Evolutionary conservation across 2,113 vertebrate genomes (phyloP).

Genomic region (Otus sunia): DNA sequence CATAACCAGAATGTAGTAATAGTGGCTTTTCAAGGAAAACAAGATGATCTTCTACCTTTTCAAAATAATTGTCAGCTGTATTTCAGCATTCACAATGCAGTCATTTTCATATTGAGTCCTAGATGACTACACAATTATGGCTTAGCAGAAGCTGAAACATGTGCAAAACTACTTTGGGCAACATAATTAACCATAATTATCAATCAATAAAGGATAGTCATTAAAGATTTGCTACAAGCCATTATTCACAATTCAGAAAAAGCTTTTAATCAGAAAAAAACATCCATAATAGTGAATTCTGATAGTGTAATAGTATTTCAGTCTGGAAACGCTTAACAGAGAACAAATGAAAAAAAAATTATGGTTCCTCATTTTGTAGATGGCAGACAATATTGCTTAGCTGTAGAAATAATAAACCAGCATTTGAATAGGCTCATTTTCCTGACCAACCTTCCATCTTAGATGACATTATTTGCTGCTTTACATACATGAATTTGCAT

Average conservation of each 20-base stretch:
- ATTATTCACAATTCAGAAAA: conserved; percentile 5
- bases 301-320: neutral
- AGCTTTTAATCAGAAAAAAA: neutral
- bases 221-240: neutral
- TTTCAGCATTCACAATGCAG: neutral
- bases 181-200: conserved; percentile 3
- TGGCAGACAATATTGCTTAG: neutral
- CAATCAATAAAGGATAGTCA: neutral
- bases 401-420: neutral
- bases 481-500: neutral
- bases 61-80: neutral
- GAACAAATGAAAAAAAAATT: neutral
- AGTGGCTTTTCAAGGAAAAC: conserved; percentile 20
- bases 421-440: neutral
- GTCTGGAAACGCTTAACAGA: neutral
- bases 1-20: neutral
- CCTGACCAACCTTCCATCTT: neutral
- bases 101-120: neutral
- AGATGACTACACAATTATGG: neutral
- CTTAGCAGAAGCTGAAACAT: neutral
- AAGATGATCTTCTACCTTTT: neutral
- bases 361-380: neutral
- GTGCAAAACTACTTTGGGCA: neutral
- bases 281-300: neutral
- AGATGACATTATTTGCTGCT: neutral